phyloP scores from a whole-genome alignment of 2,113 vertebrate genomes.

The Lasiurus cinereus region DNA sequence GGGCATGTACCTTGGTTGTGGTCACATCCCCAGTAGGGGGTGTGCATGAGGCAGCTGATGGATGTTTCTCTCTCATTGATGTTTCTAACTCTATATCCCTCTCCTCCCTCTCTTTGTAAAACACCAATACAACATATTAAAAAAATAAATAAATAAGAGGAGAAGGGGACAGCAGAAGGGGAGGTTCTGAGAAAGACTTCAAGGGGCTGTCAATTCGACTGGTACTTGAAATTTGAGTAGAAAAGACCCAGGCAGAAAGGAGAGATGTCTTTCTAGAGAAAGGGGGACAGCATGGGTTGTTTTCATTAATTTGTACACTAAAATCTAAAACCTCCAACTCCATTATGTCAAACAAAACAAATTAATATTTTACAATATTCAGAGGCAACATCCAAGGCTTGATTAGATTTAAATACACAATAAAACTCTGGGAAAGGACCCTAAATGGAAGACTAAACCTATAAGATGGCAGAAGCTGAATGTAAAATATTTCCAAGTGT shows the following conservation, averaged over 20 bases:
- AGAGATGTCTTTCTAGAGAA: background rate
- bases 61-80: no score
- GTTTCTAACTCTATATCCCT: no score
- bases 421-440: constrained; percentile 27
- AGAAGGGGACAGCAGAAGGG: background rate
- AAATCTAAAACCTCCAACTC: constrained; percentile 51
- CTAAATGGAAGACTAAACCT: constrained; percentile 2
- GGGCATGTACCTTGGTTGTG: no score
- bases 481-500: constrained; percentile 15
- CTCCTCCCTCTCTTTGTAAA: no score
- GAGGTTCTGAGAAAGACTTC: background rate
- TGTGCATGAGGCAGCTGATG: no score
- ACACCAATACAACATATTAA: no score
- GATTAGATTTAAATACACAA: constrained; percentile 63
- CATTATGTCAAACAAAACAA: constrained; percentile 30
- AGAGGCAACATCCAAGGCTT: constrained; percentile 43
- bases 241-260: background rate
- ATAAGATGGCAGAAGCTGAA: background rate
- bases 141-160: background rate
- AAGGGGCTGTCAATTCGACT: background rate
- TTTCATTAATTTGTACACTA: background rate
- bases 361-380: constrained; percentile 58
- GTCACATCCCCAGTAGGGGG: no score
- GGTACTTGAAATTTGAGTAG: background rate
- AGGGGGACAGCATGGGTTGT: background rate